phyloP scores from a whole-genome alignment of 1,140 invertebrate genomes.

The Dendroctonus ponderosae region DNA sequence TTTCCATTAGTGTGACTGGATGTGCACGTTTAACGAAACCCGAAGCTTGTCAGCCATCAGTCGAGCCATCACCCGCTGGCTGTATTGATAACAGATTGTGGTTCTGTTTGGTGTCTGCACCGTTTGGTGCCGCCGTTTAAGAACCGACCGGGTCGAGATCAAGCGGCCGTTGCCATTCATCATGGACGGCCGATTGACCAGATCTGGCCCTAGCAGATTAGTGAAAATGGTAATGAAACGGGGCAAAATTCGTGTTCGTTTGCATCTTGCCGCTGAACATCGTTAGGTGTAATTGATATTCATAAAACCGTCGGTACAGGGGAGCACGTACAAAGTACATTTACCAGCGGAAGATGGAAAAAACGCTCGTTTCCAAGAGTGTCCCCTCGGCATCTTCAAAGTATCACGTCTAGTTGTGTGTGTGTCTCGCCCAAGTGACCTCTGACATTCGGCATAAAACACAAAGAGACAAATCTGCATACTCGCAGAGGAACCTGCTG shows the following conservation, averaged over 20 bases:
- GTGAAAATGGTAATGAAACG: too few species aligned
- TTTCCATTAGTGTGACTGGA: too few species aligned
- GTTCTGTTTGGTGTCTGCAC: conserved; percentile 25
- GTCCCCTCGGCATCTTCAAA: conserved; percentile 37
- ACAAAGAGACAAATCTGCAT: conserved; percentile 37
- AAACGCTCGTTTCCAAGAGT: conserved; percentile 18
- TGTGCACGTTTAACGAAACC: too few species aligned
- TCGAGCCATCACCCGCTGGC: conserved; percentile 22
- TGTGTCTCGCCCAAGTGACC: conserved; percentile 35
- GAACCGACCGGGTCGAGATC: conserved; percentile 15
- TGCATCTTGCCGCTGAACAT: not conserved
- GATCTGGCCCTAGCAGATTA: too few species aligned
- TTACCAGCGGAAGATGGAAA: conserved; percentile 15
- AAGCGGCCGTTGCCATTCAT: too few species aligned
- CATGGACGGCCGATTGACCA: too few species aligned
- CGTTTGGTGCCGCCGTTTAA: conserved; percentile 28
- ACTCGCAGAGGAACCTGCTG: conserved; percentile 25
- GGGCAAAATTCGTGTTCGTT: too few species aligned
- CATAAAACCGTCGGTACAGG: conserved; percentile 21
- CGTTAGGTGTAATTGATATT: conserved; percentile 34
- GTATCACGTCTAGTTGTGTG: conserved; percentile 31
- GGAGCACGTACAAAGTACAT: conserved; percentile 26
- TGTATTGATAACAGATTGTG: conserved; percentile 26
- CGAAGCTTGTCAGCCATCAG: conserved; percentile 19
- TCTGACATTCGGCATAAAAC: conserved; percentile 30